Evolutionary conservation across 2,113 vertebrate genomes (phyloP), one percentile per base, ranked within the genome.

Genomic region (Nicator chloris): DNA sequence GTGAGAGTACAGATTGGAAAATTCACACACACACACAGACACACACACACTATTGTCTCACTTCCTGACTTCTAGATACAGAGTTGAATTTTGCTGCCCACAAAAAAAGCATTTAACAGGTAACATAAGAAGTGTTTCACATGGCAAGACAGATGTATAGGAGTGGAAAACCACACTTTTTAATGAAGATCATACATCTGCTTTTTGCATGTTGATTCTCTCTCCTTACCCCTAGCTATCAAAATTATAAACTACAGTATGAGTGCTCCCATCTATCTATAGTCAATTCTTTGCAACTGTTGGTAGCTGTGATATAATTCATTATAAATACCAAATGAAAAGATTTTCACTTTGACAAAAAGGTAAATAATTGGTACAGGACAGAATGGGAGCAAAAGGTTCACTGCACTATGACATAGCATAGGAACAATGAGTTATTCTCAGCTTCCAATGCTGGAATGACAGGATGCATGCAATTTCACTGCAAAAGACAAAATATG

Each of bases 141-240:
- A 20, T 8, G n/a, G 5, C 10, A 51, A 31, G 21, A 56, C 11
- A 59, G 23, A 65, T 20, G 2, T 33, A 45, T 7, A 39, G 16
- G 5, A 19, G 5, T 26, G 10, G 24, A 65, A 82, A 82, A 66
- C 7, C 30, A 7, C 15, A 39, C 44, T 51, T 94, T 13, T 11
- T 33, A 54, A 64, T 3, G 0, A 60, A 80, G 18, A 54, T 11
- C 1, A 0, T 9, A 14, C 1, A 0, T 30, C 18, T 65, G 11
- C 3, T 71, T 80, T 78, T 51, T 61, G 23, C 11, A 15, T 40
- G 8, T 18, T 65, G n/a, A 23, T 49, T 83, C 3, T 20, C 4
- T 4, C 6, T 8, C 4, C 17, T 69, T 40, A 21, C 26, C 7
- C 16, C 11, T 15, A 80, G 31, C 14, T 83, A 70, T 13, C 24